Evolutionary conservation across 2,113 vertebrate species (phyloP), one percentile per base, ranked within the genome.

Genomic region (Bagarius yarrelli): DNA sequence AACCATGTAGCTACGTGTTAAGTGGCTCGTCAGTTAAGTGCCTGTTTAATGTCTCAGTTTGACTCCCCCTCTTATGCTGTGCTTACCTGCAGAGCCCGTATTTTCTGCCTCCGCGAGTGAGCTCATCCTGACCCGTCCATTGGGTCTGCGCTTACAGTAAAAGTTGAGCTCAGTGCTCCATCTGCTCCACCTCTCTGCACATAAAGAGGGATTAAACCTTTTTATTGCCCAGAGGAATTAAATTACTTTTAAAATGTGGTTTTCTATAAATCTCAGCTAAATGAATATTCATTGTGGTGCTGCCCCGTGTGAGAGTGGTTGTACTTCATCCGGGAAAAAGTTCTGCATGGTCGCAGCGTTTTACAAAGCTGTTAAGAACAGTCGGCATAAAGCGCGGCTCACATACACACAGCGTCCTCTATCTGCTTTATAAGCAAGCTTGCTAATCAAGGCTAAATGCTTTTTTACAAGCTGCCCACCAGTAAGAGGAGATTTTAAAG

Each of bases 401-500:
- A 32, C 30, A 34, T 13, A 32, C 63, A 47, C 44, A 47, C 44
- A 47, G 77, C 47, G 70, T 74, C 79, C 80, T 30, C 70, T 78
- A 73, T 75, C 89, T 89, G 87, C 92, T 94, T 95, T 95, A 94
- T 93, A 91, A 91, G 92, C 88, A 85, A 87, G 90, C 87, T 86
- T 77, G 91, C 94, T 95, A 94, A 95, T 95, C 94, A 95, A 93
- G 88, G 88, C 94, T 95, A 95, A 96, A 94, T 91, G 87, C 85
- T 90, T 93, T 95, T 95, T 95, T 95, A 96, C 94, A 93, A 93
- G 94, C 90, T 91, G 88, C 79, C 82, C 84, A 90, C 94, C 93
- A 94, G 94, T 93, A 93, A 93, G 87, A 87, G 89, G 83, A 90
- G 89, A 90, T 88, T 86, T 89, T 90, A 92, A 91, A 91, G 87